These are phyloP conservation scores for Hemithea aestivaria DNA, from an alignment of 2,888 invertebrate genomes.

Conservation along the genomic window DNA sequence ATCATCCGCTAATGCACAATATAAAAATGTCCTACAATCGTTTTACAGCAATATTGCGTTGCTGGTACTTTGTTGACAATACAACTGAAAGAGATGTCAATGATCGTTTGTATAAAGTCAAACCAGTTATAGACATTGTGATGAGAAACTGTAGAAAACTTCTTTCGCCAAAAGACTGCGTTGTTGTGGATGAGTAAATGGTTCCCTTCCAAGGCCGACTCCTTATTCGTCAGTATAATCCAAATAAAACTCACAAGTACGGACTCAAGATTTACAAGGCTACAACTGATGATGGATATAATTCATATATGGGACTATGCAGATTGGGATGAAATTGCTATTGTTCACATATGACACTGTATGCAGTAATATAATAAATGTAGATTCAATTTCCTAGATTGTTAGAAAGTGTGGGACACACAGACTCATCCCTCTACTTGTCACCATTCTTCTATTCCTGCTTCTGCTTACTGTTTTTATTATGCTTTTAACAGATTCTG, in stretches of 20 bases:
- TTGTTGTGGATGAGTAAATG: conserved; percentile 28
- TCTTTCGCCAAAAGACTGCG: conserved; percentile 16
- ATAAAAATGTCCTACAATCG: conserved; percentile 26
- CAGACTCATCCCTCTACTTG: no score
- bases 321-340: no score
- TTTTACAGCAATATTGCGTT: conserved; percentile 19
- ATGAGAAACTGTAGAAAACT: conserved; percentile 20
- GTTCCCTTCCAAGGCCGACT: conserved; percentile 23
- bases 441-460: no score
- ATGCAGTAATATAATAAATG: no score
- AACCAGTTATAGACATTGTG: conserved; percentile 22
- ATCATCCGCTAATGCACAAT: conserved; percentile 22
- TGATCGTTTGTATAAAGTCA: conserved; percentile 24
- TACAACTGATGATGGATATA: conserved; percentile 15
- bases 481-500: no score
- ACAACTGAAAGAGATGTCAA: conserved; percentile 9
- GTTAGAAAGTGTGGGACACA: no score
- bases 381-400: no score
- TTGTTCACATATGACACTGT: no score
- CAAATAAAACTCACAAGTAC: conserved; percentile 26
- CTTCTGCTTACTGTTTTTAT: no score
- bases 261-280: conserved; percentile 25
- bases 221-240: conserved; percentile 22
- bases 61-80: conserved; percentile 29
- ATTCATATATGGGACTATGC: no score